Conservation (phyloP, 2,797 vertebrate genomes). For the Sebastolobus altivelis region DNA sequence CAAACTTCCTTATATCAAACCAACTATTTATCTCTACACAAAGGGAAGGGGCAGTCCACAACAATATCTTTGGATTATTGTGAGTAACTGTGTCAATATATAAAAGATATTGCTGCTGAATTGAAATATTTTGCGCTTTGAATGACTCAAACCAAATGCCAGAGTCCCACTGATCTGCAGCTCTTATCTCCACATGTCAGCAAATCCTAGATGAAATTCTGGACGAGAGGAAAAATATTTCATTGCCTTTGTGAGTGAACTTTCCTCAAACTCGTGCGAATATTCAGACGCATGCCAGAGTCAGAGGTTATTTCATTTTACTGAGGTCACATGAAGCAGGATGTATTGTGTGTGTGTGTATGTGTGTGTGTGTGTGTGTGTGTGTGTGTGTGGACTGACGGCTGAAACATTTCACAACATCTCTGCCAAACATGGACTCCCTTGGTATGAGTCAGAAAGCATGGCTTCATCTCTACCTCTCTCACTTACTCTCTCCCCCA, state of each 20-base stretch:
- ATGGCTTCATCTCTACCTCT: conserved; percentile 19
- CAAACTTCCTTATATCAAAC: background rate
- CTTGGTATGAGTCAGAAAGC: conserved; percentile 48
- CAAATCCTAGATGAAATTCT: background rate
- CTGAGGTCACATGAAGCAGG: background rate
- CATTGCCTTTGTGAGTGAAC: background rate
- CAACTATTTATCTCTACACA: background rate
- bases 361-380: conserved; percentile 23
- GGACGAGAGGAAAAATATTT: background rate
- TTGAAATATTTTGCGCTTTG: background rate
- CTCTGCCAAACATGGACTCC: conserved; percentile 49
- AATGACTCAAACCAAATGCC: conserved; percentile 1
- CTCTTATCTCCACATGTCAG: background rate
- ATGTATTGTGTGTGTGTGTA: background rate
- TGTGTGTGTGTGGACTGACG: background rate
- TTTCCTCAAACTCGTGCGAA: background rate
- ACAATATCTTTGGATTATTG: background rate
- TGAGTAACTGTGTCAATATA: background rate
- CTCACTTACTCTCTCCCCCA: background rate
- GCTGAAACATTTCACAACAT: conserved; percentile 28
- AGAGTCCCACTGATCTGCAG: background rate
- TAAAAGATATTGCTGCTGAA: conserved; percentile 4
- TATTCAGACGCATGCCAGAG: background rate
- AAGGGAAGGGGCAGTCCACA: background rate
- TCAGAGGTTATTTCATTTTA: conserved; percentile 13